Percentiles rank a stretch among this genome's conserved stretches.
Conservation (phyloP, 1,140 invertebrate genomes). For the Drosophila hydei region DNA sequence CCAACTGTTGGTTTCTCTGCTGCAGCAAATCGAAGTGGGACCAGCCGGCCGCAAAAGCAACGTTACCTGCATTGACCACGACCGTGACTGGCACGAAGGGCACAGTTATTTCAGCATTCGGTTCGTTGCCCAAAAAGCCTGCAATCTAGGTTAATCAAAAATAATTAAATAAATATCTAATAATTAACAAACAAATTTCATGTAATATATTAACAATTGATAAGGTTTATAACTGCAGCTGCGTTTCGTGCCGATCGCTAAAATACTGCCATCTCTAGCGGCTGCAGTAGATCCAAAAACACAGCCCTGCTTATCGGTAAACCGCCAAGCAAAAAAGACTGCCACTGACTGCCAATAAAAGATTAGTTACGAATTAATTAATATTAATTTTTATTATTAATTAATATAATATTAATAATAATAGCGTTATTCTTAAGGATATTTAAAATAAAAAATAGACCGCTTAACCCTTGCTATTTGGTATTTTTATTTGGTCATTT, state of each 20-base stretch:
- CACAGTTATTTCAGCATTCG: conserved; percentile 94
- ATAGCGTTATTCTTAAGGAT: too few species aligned
- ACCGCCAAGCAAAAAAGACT: background rate
- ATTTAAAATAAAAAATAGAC: too few species aligned
- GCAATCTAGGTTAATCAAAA: conserved; percentile 37
- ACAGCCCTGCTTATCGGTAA: conserved; percentile 1
- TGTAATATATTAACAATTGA: background rate
- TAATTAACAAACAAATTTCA: background rate
- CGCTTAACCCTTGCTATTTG: background rate
- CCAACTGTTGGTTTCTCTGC: background rate
- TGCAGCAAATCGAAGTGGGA: conserved; percentile 95
- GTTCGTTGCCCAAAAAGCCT: conserved; percentile 92
- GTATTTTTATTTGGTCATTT: conserved; percentile 24
- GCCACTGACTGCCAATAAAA: background rate
- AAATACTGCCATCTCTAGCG: conserved; percentile 1
- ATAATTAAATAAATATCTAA: conserved; percentile 10
- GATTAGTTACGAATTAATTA: too few species aligned
- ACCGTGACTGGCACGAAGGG: conserved; percentile 93
- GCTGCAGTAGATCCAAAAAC: background rate
- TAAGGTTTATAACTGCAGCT: background rate
- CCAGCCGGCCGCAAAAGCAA: conserved; percentile 87
- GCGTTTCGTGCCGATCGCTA: background rate
- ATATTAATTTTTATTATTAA: too few species aligned
- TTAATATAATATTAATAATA: too few species aligned
- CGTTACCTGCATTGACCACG: conserved; percentile 89